Percentiles rank a stretch among this genome's conserved stretches.
Evolutionary conservation across 2,113 vertebrate species (phyloP).

Genomic region (Camelus dromedarius): DNA sequence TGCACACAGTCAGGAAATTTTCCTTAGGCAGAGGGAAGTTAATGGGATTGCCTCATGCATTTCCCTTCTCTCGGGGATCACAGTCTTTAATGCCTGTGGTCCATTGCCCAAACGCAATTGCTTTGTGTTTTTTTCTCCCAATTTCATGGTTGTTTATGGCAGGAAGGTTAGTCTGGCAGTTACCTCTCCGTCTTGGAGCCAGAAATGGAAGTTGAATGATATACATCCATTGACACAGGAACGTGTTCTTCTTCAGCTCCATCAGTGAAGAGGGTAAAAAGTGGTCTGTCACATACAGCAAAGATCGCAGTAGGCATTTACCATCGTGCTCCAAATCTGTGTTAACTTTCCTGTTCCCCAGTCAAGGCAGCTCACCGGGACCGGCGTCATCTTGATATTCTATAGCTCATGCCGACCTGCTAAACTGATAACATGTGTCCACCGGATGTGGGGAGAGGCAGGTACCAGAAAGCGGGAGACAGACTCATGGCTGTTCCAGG

Average conservation of each 20-base stretch:
- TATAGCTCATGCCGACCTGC: fast-evolving
- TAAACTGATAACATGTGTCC: fast-evolving
- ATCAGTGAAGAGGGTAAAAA: neutral
- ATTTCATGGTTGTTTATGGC: neutral
- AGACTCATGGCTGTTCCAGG: fast-evolving
- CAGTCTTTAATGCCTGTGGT: neutral
- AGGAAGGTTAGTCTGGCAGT: neutral
- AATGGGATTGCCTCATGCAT: neutral
- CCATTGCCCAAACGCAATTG: neutral
- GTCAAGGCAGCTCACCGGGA: too few species aligned
- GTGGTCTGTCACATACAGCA: neutral
- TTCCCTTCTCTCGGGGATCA: neutral
- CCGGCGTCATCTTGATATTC: fast-evolving
- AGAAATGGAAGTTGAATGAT: neutral
- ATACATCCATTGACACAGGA: neutral
- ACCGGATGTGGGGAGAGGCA: neutral
- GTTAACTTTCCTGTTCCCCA: neutral
- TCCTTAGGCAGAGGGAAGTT: neutral
- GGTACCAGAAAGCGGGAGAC: neutral
- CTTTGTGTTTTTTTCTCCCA: fast-evolving
- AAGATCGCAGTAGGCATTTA: neutral
- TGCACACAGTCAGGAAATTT: fast-evolving
- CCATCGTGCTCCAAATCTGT: fast-evolving
- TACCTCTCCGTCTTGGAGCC: neutral
- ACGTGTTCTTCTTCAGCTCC: too few species aligned